phyloP scores from a whole-genome alignment of 2,113 vertebrate species.

The Phaethon lepturus region DNA sequence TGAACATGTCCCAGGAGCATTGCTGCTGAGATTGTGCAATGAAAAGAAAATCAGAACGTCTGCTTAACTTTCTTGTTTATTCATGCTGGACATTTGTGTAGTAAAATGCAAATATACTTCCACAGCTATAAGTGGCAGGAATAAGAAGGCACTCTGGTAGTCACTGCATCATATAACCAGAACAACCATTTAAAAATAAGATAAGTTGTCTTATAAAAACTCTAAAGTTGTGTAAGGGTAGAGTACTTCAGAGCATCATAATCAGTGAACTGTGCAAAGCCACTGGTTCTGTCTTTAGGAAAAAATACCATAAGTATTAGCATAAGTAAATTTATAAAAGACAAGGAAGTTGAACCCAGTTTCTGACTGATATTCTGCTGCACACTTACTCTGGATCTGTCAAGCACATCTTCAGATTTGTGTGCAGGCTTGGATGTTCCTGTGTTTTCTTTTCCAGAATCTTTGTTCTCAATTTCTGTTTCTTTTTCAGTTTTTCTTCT shows the following conservation, averaged over 20 bases:
- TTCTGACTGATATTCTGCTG: not conserved
- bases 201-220: not conserved
- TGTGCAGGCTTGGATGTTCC: not conserved
- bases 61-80: not conserved
- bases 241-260: not conserved
- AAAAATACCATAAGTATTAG: not conserved
- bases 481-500: not conserved
- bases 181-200: not conserved
- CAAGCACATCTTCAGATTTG: not conserved
- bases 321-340: not conserved
- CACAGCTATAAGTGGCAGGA: not conserved
- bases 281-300: not conserved
- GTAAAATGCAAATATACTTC: not conserved
- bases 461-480: not conserved
- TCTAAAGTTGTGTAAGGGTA: not conserved
- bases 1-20: not conserved
- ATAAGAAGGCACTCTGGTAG: not conserved
- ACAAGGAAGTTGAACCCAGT: not conserved
- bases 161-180: not conserved
- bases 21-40: not conserved
- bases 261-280: not conserved
- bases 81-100: not conserved
- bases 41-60: not conserved
- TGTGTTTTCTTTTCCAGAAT: not conserved
- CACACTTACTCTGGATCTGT: not conserved